Conservation (phyloP, 2,888 invertebrate genomes). For the Aspidiotus rigidus region DNA sequence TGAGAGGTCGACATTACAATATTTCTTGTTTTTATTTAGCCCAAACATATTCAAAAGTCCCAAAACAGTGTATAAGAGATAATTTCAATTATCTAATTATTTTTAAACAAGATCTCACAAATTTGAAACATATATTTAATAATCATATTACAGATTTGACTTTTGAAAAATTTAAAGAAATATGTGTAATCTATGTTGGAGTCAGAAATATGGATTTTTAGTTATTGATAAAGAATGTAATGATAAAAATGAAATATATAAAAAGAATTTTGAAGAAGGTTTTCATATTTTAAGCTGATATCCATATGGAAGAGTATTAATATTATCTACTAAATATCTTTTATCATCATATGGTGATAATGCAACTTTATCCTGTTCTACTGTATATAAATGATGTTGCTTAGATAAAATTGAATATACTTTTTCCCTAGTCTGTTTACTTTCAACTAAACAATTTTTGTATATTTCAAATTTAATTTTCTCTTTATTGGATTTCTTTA, state of each 20-base stretch:
- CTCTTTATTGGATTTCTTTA: slow-evolving; percentile 10
- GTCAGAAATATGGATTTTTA: neutral
- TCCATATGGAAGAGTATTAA: slow-evolving; percentile 14
- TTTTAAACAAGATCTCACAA: neutral
- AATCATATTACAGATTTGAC: slow-evolving; percentile 1
- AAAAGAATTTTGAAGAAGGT: slow-evolving; percentile 9
- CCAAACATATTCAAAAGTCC: slow-evolving; percentile 4
- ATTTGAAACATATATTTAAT: neutral
- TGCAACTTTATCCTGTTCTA: slow-evolving; percentile 14
- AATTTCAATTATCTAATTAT: slow-evolving; percentile 5
- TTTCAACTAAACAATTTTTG: slow-evolving; percentile 8
- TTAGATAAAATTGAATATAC: slow-evolving; percentile 13
- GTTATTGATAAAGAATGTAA: slow-evolving; percentile 5
- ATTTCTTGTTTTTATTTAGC: slow-evolving; percentile 13
- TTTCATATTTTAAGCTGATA: slow-evolving; percentile 13
- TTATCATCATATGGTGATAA: slow-evolving; percentile 22
- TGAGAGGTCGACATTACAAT: slow-evolving; percentile 5
- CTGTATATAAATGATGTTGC: slow-evolving; percentile 11
- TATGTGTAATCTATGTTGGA: neutral
- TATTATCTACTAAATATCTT: neutral
- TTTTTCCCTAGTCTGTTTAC: slow-evolving; percentile 12
- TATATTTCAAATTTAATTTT: too few species aligned
- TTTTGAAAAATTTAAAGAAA: slow-evolving; percentile 6
- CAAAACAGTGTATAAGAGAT: slow-evolving; percentile 11
- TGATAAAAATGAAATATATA: slow-evolving; percentile 2